These are phyloP conservation scores for Euzophera pinguis DNA, from an alignment of 2,888 invertebrate genomes.

Conservation along the genomic window DNA sequence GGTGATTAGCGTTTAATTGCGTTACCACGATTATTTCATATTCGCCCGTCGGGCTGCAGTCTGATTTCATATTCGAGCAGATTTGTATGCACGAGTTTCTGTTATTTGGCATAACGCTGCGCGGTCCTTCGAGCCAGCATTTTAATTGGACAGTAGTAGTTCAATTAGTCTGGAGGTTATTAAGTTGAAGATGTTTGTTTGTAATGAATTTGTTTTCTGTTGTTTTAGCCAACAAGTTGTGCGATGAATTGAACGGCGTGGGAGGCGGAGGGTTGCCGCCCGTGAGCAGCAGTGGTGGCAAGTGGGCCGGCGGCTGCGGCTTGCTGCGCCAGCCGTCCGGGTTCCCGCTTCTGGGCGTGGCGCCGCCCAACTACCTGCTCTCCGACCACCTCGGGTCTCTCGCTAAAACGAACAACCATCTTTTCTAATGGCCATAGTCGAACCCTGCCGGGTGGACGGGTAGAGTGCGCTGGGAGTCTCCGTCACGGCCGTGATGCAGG, in stretches of 20 bases:
- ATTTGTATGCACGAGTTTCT: conserved; percentile 60
- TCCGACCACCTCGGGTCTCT: conserved; percentile 82
- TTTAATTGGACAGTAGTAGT: conserved; percentile 4
- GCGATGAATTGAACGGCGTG: conserved; percentile 66
- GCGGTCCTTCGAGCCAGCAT: conserved; percentile 14
- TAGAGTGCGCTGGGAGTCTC: conserved; percentile 9
- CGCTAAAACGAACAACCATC: conserved; percentile 81
- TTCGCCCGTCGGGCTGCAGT: conserved; percentile 64
- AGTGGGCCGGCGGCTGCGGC: conserved; percentile 82
- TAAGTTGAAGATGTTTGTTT: conserved; percentile 13
- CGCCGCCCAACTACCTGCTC: conserved; percentile 80
- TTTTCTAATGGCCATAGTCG: conserved; percentile 78
- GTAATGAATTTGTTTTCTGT: conserved; percentile 28
- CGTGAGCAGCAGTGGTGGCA: conserved; percentile 62
- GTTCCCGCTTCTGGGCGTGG: conserved; percentile 80
- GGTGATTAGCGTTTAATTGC: conserved; percentile 77
- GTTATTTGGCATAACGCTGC: conserved; percentile 36
- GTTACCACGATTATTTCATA: conserved; percentile 77
- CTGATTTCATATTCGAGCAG: conserved; percentile 68
- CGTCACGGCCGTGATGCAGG: conserved; percentile 14
- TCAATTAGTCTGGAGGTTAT: conserved; percentile 9
- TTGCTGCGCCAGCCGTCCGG: conserved; percentile 81
- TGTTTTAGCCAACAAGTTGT: conserved; percentile 63
- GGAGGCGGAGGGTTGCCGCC: conserved; percentile 58
- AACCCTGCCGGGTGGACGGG: conserved; percentile 30